phyloP scores from a whole-genome alignment of 2,797 vertebrate species.

The Pteropus rufus region DNA sequence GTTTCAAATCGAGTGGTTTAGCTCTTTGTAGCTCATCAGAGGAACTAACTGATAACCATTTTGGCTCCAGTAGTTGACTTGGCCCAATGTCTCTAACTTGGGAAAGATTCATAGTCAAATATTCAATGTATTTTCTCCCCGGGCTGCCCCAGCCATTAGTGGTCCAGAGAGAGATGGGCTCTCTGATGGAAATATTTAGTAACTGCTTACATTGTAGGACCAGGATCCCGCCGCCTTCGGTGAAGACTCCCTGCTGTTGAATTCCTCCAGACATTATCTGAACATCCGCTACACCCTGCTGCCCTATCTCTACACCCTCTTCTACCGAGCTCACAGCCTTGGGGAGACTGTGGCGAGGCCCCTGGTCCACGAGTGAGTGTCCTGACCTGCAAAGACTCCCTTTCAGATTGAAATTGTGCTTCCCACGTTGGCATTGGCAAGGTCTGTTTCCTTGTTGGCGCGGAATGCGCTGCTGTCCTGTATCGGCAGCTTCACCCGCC shows the following conservation, averaged over 20 bases:
- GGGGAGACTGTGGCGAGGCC: conserved; percentile 92
- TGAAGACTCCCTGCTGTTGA: conserved; percentile 83
- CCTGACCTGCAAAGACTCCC: neutral
- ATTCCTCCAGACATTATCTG: conserved; percentile 90
- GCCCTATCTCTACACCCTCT: conserved; percentile 96
- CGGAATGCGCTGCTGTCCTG: rapidly evolving
- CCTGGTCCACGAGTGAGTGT: conserved; percentile 94
- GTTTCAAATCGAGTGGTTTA: neutral
- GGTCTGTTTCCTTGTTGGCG: neutral
- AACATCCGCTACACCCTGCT: conserved; percentile 93
- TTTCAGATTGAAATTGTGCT: neutral
- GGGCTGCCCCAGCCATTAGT: neutral
- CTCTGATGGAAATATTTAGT: neutral
- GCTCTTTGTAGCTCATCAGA: neutral
- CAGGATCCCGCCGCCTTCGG: conserved; percentile 94
- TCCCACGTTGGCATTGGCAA: neutral
- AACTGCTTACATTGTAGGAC: conserved; percentile 79
- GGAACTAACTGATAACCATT: neutral
- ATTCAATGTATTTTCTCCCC: neutral
- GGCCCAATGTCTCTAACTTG: neutral
- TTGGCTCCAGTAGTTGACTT: neutral
- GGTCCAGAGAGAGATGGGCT: neutral
- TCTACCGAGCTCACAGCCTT: conserved; percentile 90
- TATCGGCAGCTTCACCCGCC: neutral
- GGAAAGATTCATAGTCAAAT: neutral